phyloP scores from a whole-genome alignment of 2,888 invertebrate species.

The Tetranychus truncatus region DNA sequence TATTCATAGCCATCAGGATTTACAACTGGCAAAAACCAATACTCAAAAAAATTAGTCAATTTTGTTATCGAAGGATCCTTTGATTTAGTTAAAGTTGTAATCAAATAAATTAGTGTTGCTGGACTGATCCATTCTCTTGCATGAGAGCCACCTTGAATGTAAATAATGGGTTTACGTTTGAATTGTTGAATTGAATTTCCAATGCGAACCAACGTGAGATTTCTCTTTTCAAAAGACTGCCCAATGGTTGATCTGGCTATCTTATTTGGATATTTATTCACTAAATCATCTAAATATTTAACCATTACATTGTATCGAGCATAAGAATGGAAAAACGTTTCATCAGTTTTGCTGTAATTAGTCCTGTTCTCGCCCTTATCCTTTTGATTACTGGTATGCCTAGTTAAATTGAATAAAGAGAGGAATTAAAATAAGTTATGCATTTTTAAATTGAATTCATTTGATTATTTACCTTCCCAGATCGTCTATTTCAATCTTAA shows the following conservation, averaged over 20 bases:
- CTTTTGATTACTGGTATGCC: not conserved
- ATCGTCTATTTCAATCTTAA: too few species aligned
- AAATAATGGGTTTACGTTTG: not conserved
- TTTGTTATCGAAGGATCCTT: not conserved
- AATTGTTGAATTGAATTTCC: not conserved
- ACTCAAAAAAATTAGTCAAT: not conserved
- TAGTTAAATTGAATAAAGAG: not conserved
- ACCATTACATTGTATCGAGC: not conserved
- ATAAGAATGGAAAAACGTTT: not conserved
- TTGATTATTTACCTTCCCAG: too few species aligned
- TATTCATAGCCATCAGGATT: conserved; percentile 30
- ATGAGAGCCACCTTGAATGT: not conserved
- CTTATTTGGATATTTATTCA: not conserved
- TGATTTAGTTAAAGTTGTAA: not conserved
- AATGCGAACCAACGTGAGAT: not conserved
- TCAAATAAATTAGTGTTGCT: not conserved
- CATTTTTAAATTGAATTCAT: too few species aligned
- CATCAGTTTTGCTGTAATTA: not conserved
- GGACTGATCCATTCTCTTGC: conserved; percentile 12
- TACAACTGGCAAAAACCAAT: conserved; percentile 1
- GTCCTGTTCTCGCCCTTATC: not conserved
- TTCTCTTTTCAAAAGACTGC: not conserved
- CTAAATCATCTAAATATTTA: not conserved
- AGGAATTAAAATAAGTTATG: too few species aligned
- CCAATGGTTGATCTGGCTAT: not conserved